Base-by-base conservation (phyloP, 2,888 invertebrate species). In the Hydroisotoma schaefferi region DNA sequence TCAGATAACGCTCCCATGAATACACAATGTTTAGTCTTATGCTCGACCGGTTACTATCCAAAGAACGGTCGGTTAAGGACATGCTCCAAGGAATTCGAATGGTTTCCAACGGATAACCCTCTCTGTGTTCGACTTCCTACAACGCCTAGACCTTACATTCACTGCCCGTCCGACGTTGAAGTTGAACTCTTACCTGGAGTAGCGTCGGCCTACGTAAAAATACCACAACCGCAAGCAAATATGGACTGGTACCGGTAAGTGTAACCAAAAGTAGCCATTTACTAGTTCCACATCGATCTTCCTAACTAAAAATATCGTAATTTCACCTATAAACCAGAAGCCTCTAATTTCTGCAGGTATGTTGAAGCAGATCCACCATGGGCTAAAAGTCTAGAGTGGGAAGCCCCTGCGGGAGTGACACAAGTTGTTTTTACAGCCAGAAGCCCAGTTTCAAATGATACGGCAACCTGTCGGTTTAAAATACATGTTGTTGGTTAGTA, bases 121-220 rank as follows among this genome's bases (percentile, higher is more conserved):
- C 56, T 68, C 60, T 73, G 73, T 54, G 65, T 73, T 44, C 59
- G 65, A 49, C 58, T 73, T 5, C 71, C 73, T 18, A 65, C 70
- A 29, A 74, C 76, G 53, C 77, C 79, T 43, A 77, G 79, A 58
- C 82, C 84, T 22, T 83, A 80, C 69, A 85, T 87, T 63, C 82
- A 80, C 69, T 87, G 86, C 73, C 85, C 86, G 1, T 78, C 81
- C 43, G 81, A 83, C 71, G 78, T 85, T 43, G 81, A 80, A 29
- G 80, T 84, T 33, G 79, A 80, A 48, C 77, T 86, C 48, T 79
- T 80, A 37, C 74, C 77, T 22, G 78, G 80, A 38, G 78, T 80
- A 68, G 76, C 75, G 40, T 77, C 78, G 18, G 78, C 80, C 69
- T 75, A 77, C 59, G 79, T 83, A 44, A 76, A 77, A 48, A 80